These are phyloP conservation scores for Melanotaenia boesemani DNA, from an alignment of 2,797 vertebrate species.

Conservation along the genomic window DNA sequence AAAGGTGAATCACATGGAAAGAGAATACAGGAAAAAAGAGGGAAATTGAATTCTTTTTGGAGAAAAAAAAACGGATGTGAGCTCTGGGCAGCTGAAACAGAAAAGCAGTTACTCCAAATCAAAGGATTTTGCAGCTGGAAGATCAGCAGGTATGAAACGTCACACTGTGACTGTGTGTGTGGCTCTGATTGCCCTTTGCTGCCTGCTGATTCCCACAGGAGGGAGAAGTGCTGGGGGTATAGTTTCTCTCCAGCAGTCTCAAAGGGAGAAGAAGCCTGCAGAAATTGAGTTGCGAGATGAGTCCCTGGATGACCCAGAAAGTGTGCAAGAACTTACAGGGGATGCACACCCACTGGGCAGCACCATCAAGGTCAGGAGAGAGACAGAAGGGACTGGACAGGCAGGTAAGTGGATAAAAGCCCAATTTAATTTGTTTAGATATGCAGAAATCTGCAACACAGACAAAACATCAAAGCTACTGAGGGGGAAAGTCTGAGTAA, in stretches of 20 bases:
- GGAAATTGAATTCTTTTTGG: slow-evolving; percentile 19
- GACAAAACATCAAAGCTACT: slow-evolving; percentile 9
- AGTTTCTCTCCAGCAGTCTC: slow-evolving; percentile 41
- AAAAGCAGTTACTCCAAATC: slow-evolving; percentile 23
- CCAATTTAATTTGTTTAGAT: neutral
- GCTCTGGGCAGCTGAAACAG: slow-evolving; percentile 5
- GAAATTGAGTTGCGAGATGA: slow-evolving; percentile 35
- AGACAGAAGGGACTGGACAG: slow-evolving; percentile 39
- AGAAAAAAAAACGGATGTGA: slow-evolving; percentile 31
- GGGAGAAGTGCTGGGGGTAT: slow-evolving; percentile 71
- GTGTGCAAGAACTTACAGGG: slow-evolving; percentile 39
- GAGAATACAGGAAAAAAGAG: slow-evolving; percentile 21
- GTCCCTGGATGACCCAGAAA: slow-evolving; percentile 58
- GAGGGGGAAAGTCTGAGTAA: neutral
- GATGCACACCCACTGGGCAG: slow-evolving; percentile 29
- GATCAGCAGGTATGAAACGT: slow-evolving; percentile 67
- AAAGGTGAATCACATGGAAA: slow-evolving; percentile 58
- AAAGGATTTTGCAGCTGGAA: slow-evolving; percentile 52
- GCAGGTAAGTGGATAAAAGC: slow-evolving; percentile 67
- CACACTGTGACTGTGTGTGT: slow-evolving; percentile 53
- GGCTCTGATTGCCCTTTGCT: slow-evolving; percentile 76
- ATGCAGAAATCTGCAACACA: neutral
- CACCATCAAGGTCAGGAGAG: slow-evolving; percentile 44
- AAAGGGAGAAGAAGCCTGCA: slow-evolving; percentile 19
- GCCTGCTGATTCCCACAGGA: slow-evolving; percentile 69